phyloP scores from a whole-genome alignment of 2,888 invertebrate genomes.

The Diaphora mendica region DNA sequence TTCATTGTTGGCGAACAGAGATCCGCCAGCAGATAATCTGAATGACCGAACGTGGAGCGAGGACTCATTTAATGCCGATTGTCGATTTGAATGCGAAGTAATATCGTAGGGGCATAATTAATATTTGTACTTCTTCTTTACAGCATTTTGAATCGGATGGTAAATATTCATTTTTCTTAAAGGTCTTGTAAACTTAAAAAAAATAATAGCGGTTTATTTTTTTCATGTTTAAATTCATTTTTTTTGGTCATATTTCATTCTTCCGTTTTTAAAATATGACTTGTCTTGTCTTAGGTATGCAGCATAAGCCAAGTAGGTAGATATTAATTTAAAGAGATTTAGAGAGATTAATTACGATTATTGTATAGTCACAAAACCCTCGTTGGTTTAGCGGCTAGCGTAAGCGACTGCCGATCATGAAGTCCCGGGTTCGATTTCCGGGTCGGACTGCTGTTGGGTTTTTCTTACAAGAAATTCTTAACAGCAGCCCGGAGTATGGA shows the following conservation, averaged over 20 bases:
- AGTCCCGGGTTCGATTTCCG: no score
- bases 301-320: constrained; percentile 8
- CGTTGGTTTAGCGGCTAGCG: no score
- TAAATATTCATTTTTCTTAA: background rate
- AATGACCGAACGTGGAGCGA: constrained; percentile 67
- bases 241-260: background rate
- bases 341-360: constrained; percentile 32
- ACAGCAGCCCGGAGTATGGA: no score
- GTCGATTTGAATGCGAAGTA: constrained; percentile 70
- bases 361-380: constrained; percentile 54
- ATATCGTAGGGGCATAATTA: constrained; percentile 52
- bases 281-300: background rate
- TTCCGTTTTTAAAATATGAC: background rate
- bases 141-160: constrained; percentile 15
- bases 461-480: no score
- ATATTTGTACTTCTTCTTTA: constrained; percentile 47
- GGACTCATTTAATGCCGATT: constrained; percentile 83
- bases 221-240: background rate
- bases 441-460: no score
- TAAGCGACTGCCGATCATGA: no score
- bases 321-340: constrained; percentile 23
- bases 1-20: constrained; percentile 71
- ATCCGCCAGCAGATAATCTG: constrained; percentile 78
- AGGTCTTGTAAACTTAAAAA: background rate
- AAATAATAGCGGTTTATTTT: background rate